phyloP scores from a whole-genome alignment of 1,140 invertebrate genomes.

The Papilio xuthus region DNA sequence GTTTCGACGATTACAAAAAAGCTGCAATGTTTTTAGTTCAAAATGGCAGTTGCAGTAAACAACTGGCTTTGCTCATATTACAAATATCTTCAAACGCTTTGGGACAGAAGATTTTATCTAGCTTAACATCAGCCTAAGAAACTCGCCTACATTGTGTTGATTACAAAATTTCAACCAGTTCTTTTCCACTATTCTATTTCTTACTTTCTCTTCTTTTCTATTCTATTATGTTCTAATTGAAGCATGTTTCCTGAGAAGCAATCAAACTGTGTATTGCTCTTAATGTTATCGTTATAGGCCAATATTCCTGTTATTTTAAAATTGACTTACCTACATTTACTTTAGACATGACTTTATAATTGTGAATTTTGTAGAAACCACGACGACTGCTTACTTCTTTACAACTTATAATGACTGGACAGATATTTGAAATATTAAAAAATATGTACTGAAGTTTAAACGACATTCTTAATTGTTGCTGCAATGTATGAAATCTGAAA shows the following conservation, averaged over 20 bases:
- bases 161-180: background rate
- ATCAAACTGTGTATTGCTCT: background rate
- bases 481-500: background rate
- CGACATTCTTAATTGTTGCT: background rate
- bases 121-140: constrained; percentile 45
- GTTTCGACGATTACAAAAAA: constrained; percentile 65
- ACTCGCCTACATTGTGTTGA: background rate
- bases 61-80: constrained; percentile 61
- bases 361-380: background rate
- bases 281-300: background rate
- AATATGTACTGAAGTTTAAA: background rate
- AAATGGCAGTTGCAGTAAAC: constrained; percentile 45
- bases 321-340: background rate
- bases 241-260: background rate
- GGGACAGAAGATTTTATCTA: constrained; percentile 67
- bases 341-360: background rate
- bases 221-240: background rate
- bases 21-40: constrained; percentile 60
- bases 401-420: background rate
- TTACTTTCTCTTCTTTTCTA: background rate
- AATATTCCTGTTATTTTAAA: background rate
- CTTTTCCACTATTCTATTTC: background rate
- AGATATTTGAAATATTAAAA: background rate
- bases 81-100: constrained; percentile 59
- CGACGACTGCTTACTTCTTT: background rate